Conservation (phyloP, 2,888 invertebrate genomes). For the Lottia gigantea region DNA sequence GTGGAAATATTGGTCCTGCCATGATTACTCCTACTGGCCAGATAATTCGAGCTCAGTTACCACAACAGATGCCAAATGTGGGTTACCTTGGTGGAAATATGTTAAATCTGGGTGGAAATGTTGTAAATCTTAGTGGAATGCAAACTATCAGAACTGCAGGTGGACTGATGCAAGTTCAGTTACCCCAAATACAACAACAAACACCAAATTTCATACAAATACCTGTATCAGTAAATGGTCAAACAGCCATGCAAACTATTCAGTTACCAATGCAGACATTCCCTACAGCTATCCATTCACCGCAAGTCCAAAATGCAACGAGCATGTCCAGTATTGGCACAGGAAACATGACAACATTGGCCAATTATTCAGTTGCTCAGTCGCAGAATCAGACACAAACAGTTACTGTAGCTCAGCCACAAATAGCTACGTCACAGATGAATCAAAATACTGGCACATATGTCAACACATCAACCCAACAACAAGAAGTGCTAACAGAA, state of each 20-base stretch:
- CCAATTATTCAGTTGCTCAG: slow-evolving; percentile 8
- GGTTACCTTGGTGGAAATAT: slow-evolving; percentile 35
- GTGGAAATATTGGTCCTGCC: not conserved
- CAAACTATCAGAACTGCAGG: slow-evolving; percentile 35
- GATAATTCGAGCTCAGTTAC: slow-evolving; percentile 45
- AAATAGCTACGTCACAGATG: slow-evolving; percentile 18
- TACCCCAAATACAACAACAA: slow-evolving; percentile 69
- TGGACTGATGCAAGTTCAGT: slow-evolving; percentile 74
- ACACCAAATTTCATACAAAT: slow-evolving; percentile 81
- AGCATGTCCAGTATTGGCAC: slow-evolving; percentile 21
- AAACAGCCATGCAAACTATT: slow-evolving; percentile 94
- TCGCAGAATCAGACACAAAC: slow-evolving; percentile 25
- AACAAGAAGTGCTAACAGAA: slow-evolving; percentile 4
- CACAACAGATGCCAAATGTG: slow-evolving; percentile 35
- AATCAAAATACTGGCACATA: slow-evolving; percentile 22
- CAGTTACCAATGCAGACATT: slow-evolving; percentile 91
- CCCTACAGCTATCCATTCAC: slow-evolving; percentile 61
- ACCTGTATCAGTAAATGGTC: slow-evolving; percentile 87
- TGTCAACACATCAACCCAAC: slow-evolving; percentile 26
- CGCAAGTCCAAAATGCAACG: slow-evolving; percentile 20
- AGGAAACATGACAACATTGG: slow-evolving; percentile 23
- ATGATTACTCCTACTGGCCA: slow-evolving; percentile 54
- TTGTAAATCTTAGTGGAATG: slow-evolving; percentile 46
- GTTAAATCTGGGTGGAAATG: slow-evolving; percentile 56
- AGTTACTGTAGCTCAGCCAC: slow-evolving; percentile 17